These are phyloP conservation scores for Apeltes quadracus DNA, from an alignment of 2,113 vertebrate species.

Conservation along the genomic window DNA sequence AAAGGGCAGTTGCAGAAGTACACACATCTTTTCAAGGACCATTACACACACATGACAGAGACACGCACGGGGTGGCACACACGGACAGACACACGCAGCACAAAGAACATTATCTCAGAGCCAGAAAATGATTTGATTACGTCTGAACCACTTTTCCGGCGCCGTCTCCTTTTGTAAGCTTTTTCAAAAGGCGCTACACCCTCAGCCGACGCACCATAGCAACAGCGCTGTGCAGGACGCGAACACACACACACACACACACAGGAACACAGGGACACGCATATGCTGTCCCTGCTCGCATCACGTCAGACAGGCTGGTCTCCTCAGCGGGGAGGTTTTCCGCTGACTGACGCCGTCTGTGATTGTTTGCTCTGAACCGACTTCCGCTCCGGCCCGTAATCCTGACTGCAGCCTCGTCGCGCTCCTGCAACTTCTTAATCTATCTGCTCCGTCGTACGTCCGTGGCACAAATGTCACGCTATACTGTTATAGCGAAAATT, in stretches of 20 bases:
- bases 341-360: slow-evolving; percentile 29
- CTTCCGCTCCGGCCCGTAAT: slow-evolving; percentile 30
- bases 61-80: not conserved
- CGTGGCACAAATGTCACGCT: too few relatives aligned
- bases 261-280: slow-evolving; percentile 7
- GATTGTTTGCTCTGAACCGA: slow-evolving; percentile 29
- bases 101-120: slow-evolving; percentile 1
- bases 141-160: not conserved
- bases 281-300: too few relatives aligned
- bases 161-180: slow-evolving; percentile 24
- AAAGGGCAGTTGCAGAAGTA: not conserved
- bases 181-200: slow-evolving; percentile 32
- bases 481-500: too few relatives aligned
- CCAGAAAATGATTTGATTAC: slow-evolving; percentile 6
- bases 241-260: not conserved
- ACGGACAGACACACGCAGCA: not conserved
- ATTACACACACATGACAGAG: not conserved
- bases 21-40: slow-evolving; percentile 1
- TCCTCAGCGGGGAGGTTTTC: slow-evolving; percentile 21
- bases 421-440: slow-evolving; percentile 13
- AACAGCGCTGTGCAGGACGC: slow-evolving; percentile 27
- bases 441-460: not conserved
- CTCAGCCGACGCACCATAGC: slow-evolving; percentile 40
- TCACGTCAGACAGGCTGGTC: slow-evolving; percentile 33
- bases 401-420: not conserved